These are phyloP conservation scores for Ahaetulla prasina DNA, from an alignment of 2,113 vertebrate genomes.

Conservation along the genomic window DNA sequence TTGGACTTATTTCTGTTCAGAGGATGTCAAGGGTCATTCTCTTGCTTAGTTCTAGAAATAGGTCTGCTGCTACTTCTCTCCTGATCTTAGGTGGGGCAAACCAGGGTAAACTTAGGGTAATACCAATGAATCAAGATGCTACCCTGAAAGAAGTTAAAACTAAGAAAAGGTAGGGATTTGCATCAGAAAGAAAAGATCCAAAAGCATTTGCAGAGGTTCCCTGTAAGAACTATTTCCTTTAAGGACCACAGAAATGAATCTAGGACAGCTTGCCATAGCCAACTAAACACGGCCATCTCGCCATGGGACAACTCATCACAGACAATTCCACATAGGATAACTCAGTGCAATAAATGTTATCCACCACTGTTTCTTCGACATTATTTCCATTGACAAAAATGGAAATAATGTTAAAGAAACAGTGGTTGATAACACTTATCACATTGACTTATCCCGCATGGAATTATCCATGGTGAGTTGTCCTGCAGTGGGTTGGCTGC, in stretches of 20 bases:
- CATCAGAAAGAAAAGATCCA: background rate
- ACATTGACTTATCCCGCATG: too few relatives aligned
- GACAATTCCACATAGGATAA: too few relatives aligned
- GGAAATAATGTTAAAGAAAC: too few relatives aligned
- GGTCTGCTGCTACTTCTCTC: background rate
- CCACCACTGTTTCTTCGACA: too few relatives aligned
- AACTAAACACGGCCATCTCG: too few relatives aligned
- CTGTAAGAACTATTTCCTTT: background rate
- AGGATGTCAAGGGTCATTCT: background rate
- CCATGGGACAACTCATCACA: too few relatives aligned
- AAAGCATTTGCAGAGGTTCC: background rate
- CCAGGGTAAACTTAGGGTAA: background rate
- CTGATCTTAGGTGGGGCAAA: background rate
- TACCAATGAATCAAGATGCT: background rate
- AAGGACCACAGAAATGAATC: background rate
- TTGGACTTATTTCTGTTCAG: background rate
- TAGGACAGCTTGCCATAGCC: too few relatives aligned
- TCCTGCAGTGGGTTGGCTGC: too few relatives aligned
- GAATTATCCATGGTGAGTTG: too few relatives aligned
- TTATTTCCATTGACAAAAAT: too few relatives aligned
- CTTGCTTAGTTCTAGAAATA: background rate
- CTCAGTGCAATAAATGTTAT: too few relatives aligned
- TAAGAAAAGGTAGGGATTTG: background rate
- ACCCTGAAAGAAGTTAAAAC: background rate
- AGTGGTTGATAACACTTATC: too few relatives aligned